These are phyloP conservation scores for Gymnorhina tibicen DNA, from an alignment of 2,113 vertebrate genomes.

Conservation along the genomic window DNA sequence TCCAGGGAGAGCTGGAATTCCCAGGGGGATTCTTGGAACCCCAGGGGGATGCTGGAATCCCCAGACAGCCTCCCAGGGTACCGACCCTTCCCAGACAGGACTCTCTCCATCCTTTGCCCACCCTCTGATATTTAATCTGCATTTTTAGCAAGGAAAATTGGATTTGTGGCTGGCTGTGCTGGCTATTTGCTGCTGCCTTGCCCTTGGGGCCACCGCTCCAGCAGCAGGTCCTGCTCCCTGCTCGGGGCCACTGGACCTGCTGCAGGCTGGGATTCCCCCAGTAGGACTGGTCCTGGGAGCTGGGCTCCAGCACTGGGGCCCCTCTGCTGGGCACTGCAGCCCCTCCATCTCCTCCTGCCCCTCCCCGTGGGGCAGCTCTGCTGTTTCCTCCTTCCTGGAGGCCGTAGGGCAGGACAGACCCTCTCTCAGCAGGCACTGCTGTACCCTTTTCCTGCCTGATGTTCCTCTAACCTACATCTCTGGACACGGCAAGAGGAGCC, in stretches of 20 bases:
- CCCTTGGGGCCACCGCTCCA: background rate
- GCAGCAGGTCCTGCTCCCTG: background rate
- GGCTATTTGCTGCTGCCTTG: background rate
- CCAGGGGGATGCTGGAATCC: background rate
- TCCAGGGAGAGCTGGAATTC: background rate
- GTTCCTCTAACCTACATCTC: background rate
- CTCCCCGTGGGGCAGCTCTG: background rate
- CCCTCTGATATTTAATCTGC: background rate
- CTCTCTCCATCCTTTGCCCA: background rate
- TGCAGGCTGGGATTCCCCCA: background rate
- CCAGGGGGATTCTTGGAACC: background rate
- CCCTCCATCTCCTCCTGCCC: background rate
- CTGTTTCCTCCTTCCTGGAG: background rate
- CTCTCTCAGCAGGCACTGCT: background rate
- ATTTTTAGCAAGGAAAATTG: background rate
- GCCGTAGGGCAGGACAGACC: fast-evolving
- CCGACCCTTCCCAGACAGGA: background rate
- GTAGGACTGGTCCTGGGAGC: background rate
- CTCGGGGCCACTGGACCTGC: background rate
- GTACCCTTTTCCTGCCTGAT: background rate
- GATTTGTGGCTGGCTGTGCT: background rate
- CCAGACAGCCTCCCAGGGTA: background rate
- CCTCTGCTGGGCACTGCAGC: fast-evolving
- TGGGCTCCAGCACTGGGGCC: fast-evolving
- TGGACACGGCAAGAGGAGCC: background rate